Percentiles rank a stretch among this genome's conserved stretches.
phyloP scores from a whole-genome alignment of 2,797 vertebrate species.

The Gymnopithys bicolor region DNA sequence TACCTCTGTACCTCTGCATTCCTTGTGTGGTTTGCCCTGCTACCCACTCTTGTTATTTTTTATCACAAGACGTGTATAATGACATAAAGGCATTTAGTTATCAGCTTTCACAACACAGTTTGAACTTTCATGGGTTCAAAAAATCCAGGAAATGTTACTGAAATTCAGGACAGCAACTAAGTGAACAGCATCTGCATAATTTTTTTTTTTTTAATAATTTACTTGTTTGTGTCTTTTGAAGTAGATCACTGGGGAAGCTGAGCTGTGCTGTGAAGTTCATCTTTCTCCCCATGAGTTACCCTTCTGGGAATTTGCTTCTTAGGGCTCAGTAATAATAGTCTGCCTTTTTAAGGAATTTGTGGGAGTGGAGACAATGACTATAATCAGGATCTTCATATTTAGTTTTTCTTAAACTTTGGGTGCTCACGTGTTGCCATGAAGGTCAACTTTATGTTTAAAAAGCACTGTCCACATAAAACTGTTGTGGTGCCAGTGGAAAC shows the following conservation, averaged over 20 bases:
- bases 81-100: neutral
- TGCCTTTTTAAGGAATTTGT: neutral
- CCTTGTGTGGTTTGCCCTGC: neutral
- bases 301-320: neutral
- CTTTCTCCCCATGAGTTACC: neutral
- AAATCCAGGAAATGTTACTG: neutral
- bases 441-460: neutral
- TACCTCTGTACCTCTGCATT: fast-evolving
- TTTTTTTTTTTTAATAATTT: neutral
- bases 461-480: neutral
- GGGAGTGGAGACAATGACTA: neutral
- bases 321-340: neutral
- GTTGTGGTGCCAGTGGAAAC: neutral
- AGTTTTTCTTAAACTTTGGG: neutral
- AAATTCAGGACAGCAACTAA: neutral
- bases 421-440: neutral
- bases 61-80: neutral
- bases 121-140: neutral
- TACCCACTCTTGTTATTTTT: neutral
- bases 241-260: neutral
- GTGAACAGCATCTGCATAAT: neutral
- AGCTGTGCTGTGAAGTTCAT: neutral
- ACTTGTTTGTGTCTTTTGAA: neutral
- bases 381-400: neutral
- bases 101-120: neutral